These are phyloP conservation scores for Anarsia innoxiella DNA, from an alignment of 2,888 invertebrate genomes.

Conservation along the genomic window DNA sequence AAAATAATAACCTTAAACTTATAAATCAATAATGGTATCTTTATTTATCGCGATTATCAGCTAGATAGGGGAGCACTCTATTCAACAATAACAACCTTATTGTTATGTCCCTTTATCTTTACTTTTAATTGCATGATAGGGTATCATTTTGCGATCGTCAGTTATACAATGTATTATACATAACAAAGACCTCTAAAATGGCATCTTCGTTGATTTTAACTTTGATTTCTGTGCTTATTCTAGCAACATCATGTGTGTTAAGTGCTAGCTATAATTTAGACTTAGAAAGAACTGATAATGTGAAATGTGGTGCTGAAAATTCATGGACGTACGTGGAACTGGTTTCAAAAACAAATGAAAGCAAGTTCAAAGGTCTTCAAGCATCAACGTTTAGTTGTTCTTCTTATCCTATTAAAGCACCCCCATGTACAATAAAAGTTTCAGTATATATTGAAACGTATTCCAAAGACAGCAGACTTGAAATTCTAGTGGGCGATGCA, in stretches of 20 bases:
- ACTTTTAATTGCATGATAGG: conserved; percentile 1
- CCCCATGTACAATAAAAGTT: conserved; percentile 21
- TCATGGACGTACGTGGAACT: conserved; percentile 1
- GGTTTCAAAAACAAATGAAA: neutral
- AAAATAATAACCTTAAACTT: no score
- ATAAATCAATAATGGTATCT: no score
- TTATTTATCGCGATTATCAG: no score
- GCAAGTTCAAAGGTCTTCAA: conserved; percentile 13
- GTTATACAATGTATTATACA: neutral
- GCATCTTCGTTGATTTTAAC: neutral
- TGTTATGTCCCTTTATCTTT: neutral
- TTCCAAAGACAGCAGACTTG: conserved; percentile 22
- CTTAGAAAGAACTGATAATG: neutral
- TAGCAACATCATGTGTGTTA: neutral
- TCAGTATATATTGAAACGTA: conserved; percentile 20
- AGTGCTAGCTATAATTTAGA: neutral
- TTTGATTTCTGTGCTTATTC: neutral
- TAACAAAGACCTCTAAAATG: neutral
- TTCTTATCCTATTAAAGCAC: conserved; percentile 20
- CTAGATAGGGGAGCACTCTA: no score
- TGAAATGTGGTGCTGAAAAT: conserved; percentile 1
- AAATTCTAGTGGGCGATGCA: conserved; percentile 21
- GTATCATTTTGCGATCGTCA: neutral
- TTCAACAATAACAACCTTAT: conserved; percentile 1
- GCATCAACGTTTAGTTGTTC: conserved; percentile 24